Evolutionary conservation across 2,797 vertebrate species (phyloP).

Genomic region (Tympanoctomys barrerae): DNA sequence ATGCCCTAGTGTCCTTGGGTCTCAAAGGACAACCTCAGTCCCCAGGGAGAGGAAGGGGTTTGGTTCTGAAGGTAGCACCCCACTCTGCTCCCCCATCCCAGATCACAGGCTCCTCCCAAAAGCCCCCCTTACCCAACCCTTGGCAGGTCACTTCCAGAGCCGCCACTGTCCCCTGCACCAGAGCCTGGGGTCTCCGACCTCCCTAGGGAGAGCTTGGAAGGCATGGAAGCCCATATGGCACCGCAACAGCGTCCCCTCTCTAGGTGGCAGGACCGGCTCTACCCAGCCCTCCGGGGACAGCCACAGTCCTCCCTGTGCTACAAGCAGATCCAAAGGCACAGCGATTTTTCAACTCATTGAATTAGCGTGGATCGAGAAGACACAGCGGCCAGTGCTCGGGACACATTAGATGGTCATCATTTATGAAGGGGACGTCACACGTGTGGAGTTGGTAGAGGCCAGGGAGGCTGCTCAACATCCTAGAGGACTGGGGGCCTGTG

Average conservation of each 20-base stretch:
- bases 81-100: neutral
- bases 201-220: neutral
- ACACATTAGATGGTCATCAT: neutral
- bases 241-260: neutral
- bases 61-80: neutral
- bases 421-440: neutral
- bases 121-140: neutral
- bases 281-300: neutral
- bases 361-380: slow-evolving; percentile 20
- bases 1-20: neutral
- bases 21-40: neutral
- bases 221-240: neutral
- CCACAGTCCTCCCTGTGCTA: neutral
- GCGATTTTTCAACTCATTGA: slow-evolving; percentile 20
- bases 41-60: neutral
- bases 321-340: neutral
- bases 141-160: neutral
- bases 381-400: neutral
- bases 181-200: neutral
- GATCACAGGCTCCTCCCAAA: neutral
- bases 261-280: neutral
- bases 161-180: neutral
- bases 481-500: neutral
- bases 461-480: neutral
- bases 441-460: neutral